A percentile compares a stretch with the other conserved stretches of the same genome.
Conservation (phyloP, 2,888 invertebrate genomes). For the Macrophya alboannulata region DNA sequence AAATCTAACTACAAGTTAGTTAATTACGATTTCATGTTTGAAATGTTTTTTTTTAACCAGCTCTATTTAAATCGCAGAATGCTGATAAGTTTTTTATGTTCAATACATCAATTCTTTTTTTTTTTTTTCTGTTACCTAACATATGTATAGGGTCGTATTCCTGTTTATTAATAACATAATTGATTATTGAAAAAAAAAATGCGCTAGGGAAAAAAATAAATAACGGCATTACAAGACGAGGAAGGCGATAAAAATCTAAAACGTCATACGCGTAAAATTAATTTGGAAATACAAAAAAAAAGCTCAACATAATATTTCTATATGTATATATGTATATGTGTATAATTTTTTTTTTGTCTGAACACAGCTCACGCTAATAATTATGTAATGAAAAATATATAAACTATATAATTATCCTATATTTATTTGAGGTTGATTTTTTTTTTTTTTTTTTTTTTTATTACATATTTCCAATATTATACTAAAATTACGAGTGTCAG, state of each 20-base stretch:
- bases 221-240: slow-evolving; percentile 18
- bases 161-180: slow-evolving; percentile 15
- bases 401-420: slow-evolving; percentile 56
- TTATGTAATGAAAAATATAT: slow-evolving; percentile 47
- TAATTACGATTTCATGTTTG: not conserved
- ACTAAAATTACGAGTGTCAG: slow-evolving; percentile 49
- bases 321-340: not conserved
- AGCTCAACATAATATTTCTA: not conserved
- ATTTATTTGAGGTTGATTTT: slow-evolving; percentile 35
- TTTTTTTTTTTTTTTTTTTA: not conserved
- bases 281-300: not conserved
- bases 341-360: not conserved
- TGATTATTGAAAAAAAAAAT: not conserved
- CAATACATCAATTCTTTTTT: not conserved
- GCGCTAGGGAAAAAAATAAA: not conserved
- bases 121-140: not conserved
- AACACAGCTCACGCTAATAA: slow-evolving; percentile 43
- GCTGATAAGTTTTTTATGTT: slow-evolving; percentile 1
- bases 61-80: slow-evolving; percentile 32
- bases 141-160: not conserved
- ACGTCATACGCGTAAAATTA: slow-evolving; percentile 9
- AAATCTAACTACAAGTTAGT: slow-evolving; percentile 51
- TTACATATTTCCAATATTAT: slow-evolving; percentile 31
- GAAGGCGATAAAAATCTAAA: slow-evolving; percentile 4
- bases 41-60: slow-evolving; percentile 21